These are phyloP conservation scores for Sula dactylatra DNA, from an alignment of 2,113 vertebrate genomes.

Conservation along the genomic window DNA sequence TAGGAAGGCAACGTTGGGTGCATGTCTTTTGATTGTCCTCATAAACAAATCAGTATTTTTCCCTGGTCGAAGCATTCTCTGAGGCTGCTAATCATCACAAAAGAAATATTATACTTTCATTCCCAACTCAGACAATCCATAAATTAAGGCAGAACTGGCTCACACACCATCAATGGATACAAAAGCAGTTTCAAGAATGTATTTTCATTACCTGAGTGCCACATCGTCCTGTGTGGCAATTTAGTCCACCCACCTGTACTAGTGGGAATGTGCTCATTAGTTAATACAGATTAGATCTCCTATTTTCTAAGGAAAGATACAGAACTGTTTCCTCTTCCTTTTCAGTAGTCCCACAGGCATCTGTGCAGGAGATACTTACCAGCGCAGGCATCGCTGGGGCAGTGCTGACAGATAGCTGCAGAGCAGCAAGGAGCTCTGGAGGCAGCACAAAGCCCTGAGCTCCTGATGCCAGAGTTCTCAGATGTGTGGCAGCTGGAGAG, in stretches of 20 bases:
- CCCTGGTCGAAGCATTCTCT: background rate
- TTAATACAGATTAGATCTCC: background rate
- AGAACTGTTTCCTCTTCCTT: background rate
- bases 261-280: background rate
- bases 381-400: background rate
- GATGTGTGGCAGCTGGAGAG: background rate
- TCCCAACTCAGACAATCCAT: background rate
- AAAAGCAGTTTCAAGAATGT: background rate
- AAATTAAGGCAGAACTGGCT: background rate
- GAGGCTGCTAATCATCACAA: conserved; percentile 26
- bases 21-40: conserved; percentile 3
- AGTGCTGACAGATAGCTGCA: background rate
- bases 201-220: background rate
- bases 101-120: conserved; percentile 3
- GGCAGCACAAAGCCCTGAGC: background rate
- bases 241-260: background rate
- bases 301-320: background rate
- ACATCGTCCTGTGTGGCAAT: background rate
- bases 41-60: conserved; percentile 34
- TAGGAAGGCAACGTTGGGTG: background rate
- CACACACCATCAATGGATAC: background rate
- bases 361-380: background rate
- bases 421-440: background rate
- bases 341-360: background rate
- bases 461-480: background rate